These are phyloP conservation scores for Meloidogyne floridensis DNA, from an alignment of 1,140 invertebrate species.

Conservation along the genomic window DNA sequence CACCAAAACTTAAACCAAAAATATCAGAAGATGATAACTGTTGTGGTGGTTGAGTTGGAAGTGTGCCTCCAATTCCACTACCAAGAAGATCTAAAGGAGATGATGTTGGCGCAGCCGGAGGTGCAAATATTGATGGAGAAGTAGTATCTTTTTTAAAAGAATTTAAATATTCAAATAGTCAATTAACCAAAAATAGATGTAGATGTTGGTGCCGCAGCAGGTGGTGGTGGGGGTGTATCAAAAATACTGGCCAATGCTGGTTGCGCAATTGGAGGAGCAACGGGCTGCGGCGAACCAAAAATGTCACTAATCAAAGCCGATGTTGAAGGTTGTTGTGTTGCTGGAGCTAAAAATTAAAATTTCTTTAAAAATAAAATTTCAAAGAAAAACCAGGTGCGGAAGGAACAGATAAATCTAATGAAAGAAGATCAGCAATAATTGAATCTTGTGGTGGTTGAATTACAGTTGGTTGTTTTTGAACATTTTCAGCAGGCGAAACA, in stretches of 20 bases:
- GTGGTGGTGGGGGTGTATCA: conserved; percentile 2
- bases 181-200: background rate
- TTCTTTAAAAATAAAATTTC: background rate
- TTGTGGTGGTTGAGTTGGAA: background rate
- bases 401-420: conserved; percentile 83
- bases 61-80: background rate
- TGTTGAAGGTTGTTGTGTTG: background rate
- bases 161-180: background rate
- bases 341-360: background rate
- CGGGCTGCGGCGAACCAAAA: background rate
- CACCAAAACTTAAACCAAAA: conserved; percentile 22
- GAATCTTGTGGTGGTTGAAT: conserved; percentile 85
- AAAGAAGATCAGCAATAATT: conserved; percentile 91
- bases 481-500: conserved; percentile 37
- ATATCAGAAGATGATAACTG: background rate
- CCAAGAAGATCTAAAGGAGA: conserved; percentile 2
- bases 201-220: background rate
- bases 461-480: conserved; percentile 72
- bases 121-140: conserved; percentile 2
- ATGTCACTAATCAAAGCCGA: conserved; percentile 2
- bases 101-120: background rate
- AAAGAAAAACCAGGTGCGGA: conserved; percentile 66
- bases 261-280: background rate
- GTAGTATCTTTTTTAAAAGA: background rate
- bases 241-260: conserved; percentile 16